A percentile compares a stretch with the other conserved stretches of the same genome.
Conservation (phyloP, 2,888 invertebrate genomes). For the Holacanthella duospinosa region DNA sequence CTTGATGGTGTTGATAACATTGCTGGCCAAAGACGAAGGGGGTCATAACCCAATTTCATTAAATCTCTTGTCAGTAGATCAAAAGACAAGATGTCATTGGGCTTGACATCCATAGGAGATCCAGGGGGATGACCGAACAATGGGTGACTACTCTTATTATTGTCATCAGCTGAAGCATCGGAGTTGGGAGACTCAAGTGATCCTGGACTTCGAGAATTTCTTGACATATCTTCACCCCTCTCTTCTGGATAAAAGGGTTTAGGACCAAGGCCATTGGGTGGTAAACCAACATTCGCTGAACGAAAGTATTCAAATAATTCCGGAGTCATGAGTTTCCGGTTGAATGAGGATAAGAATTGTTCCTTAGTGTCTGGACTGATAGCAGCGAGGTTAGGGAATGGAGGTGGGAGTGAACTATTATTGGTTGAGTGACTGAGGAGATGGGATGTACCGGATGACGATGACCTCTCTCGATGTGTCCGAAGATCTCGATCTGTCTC, state of each 20-base stretch:
- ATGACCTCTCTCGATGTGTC: background rate
- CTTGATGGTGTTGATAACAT: slow-evolving; percentile 28
- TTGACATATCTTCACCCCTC: slow-evolving; percentile 14
- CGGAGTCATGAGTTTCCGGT: slow-evolving; percentile 31
- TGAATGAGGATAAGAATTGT: slow-evolving; percentile 31
- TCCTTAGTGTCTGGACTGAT: slow-evolving; percentile 35
- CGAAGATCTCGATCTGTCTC: background rate
- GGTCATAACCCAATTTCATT: slow-evolving; percentile 37
- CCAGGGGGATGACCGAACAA: slow-evolving; percentile 31
- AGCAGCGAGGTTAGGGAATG: slow-evolving; percentile 29
- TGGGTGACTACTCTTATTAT: slow-evolving; percentile 26
- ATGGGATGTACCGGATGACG: slow-evolving; percentile 16
- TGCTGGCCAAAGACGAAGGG: slow-evolving; percentile 35
- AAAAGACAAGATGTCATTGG: slow-evolving; percentile 35
- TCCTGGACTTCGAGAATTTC: slow-evolving; percentile 39
- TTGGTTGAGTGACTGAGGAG: slow-evolving; percentile 26
- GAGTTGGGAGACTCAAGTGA: slow-evolving; percentile 76
- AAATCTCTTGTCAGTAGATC: slow-evolving; percentile 36
- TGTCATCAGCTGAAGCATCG: slow-evolving; percentile 55
- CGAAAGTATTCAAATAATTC: slow-evolving; percentile 34
- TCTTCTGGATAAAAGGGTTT: slow-evolving; percentile 22
- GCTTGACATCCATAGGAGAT: slow-evolving; percentile 36
- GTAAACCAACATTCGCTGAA: slow-evolving; percentile 13
- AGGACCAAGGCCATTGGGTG: slow-evolving; percentile 10
- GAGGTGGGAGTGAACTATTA: slow-evolving; percentile 22